Percentiles rank a stretch among this genome's conserved stretches.
These are phyloP conservation scores for Alectoris magna DNA, from an alignment of 2,797 vertebrate species.

Conservation along the genomic window DNA sequence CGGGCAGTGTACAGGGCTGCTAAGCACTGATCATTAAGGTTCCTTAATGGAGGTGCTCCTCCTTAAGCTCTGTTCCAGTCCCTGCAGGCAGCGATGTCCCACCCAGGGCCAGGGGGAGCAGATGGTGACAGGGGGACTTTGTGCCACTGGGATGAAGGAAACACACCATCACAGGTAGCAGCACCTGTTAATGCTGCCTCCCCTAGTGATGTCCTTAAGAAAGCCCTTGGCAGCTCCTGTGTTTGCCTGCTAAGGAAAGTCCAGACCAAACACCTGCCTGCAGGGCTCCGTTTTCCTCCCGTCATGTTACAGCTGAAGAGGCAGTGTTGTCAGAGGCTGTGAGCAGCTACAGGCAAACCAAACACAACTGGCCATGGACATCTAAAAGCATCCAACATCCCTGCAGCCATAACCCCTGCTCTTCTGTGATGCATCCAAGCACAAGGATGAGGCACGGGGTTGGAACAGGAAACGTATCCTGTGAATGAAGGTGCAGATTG, in stretches of 20 bases:
- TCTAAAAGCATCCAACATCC: background rate
- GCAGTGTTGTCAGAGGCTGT: background rate
- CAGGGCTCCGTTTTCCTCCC: background rate
- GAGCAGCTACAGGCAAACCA: background rate
- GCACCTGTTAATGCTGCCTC: background rate
- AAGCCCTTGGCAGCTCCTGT: background rate
- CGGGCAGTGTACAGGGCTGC: background rate
- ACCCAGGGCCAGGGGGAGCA: background rate
- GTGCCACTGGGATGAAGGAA: background rate
- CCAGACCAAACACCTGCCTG: background rate
- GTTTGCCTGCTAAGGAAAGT: background rate
- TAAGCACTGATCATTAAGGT: background rate
- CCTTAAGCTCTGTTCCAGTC: background rate
- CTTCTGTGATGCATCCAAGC: background rate
- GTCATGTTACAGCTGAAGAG: background rate
- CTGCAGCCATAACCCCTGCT: background rate
- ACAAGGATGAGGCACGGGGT: background rate
- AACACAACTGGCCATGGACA: background rate
- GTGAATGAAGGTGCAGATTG: background rate
- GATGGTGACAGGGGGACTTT: fast-evolving
- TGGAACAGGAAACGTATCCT: background rate
- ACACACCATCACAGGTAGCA: background rate
- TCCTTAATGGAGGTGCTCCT: too few relatives aligned
- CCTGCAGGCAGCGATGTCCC: background rate
- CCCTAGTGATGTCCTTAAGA: background rate